Percentiles rank a stretch among this genome's conserved stretches.
Conservation (phyloP, 2,797 vertebrate species). For the Orestias chungarensis region DNA sequence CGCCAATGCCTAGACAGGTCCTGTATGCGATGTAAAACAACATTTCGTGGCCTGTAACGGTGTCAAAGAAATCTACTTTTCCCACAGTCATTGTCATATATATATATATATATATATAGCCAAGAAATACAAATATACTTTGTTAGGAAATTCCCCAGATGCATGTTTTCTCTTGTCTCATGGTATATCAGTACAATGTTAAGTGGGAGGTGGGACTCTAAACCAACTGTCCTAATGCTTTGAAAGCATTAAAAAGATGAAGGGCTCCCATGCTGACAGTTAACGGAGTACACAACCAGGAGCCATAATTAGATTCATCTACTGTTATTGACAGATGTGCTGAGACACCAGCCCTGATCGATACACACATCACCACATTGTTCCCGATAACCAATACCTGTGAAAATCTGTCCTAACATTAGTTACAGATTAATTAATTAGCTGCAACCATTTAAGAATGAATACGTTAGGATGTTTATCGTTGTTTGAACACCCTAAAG, state of each 20-base stretch:
- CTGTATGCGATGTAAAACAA: neutral
- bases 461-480: conserved; percentile 17
- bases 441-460: conserved; percentile 47
- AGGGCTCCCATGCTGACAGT: conserved; percentile 79
- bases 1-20: neutral
- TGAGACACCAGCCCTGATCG: conserved; percentile 64
- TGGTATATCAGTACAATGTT: conserved; percentile 52
- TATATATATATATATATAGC: too few species aligned
- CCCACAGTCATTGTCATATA: too few species aligned
- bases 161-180: conserved; percentile 33
- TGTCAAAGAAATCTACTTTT: neutral
- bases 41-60: neutral
- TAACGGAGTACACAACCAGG: conserved; percentile 68
- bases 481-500: neutral
- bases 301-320: conserved; percentile 81
- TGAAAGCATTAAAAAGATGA: conserved; percentile 46
- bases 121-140: neutral
- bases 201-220: conserved; percentile 68
- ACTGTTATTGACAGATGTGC: conserved; percentile 73
- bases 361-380: conserved; percentile 77
- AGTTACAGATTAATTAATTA: conserved; percentile 75
- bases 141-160: conserved; percentile 8
- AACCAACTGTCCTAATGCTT: conserved; percentile 63
- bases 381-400: conserved; percentile 74
- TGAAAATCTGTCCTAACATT: conserved; percentile 69